phyloP scores from a whole-genome alignment of 2,113 vertebrate species.

The Gobio gobio region DNA sequence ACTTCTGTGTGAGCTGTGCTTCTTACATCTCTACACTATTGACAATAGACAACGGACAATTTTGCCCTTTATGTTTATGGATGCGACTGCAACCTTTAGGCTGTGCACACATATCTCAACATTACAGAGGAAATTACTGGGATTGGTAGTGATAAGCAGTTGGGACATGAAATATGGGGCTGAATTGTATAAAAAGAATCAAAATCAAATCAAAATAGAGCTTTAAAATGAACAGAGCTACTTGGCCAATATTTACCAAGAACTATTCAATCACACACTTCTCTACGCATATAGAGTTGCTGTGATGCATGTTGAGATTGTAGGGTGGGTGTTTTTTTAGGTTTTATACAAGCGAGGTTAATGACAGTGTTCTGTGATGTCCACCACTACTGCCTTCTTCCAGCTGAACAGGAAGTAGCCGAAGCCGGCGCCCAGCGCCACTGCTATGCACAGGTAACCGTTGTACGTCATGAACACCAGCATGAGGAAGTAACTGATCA shows the following conservation, averaged over 20 bases:
- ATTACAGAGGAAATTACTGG: not conserved
- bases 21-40: too few relatives aligned
- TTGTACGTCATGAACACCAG: slow-evolving; percentile 99
- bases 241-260: slow-evolving; percentile 1
- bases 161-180: not conserved
- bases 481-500: slow-evolving; percentile 97
- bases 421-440: slow-evolving; percentile 86
- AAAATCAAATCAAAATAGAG: not conserved
- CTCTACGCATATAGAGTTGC: not conserved
- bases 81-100: not conserved
- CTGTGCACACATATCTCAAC: slow-evolving; percentile 26
- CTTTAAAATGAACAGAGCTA: not conserved
- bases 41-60: too few relatives aligned
- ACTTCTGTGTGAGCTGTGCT: too few relatives aligned
- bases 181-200: not conserved
- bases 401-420: slow-evolving; percentile 99
- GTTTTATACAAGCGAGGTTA: slow-evolving; percentile 60
- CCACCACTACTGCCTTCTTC: slow-evolving; percentile 96
- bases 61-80: too few relatives aligned
- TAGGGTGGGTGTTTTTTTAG: not conserved
- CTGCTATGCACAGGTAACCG: slow-evolving; percentile 93
- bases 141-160: not conserved
- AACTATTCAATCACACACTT: not conserved
- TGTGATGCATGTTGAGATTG: not conserved
- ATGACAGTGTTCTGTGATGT: slow-evolving; percentile 98